These are phyloP conservation scores for Ornithoptera alexandrae DNA, from an alignment of 2,888 invertebrate species.

Conservation along the genomic window DNA sequence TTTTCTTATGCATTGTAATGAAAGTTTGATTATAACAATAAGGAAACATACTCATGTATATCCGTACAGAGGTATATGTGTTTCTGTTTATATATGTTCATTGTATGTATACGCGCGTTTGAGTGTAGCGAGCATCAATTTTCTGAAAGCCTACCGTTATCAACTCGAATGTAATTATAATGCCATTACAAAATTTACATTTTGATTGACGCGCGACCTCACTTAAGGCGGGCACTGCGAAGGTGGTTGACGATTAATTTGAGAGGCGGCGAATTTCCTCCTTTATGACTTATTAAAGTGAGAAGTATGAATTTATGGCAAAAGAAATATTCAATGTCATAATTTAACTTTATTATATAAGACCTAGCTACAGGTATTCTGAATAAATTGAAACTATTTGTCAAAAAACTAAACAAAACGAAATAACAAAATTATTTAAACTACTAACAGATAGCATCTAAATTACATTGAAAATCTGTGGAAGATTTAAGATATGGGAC, in stretches of 20 bases:
- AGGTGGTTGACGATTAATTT: conserved; percentile 5
- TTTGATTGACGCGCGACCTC: conserved; percentile 7
- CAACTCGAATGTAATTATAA: conserved; percentile 5
- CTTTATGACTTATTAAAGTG: neutral
- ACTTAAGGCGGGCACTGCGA: neutral
- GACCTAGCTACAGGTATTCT: too few relatives aligned
- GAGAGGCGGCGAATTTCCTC: neutral
- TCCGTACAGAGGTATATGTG: too few relatives aligned
- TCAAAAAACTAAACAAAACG: too few relatives aligned
- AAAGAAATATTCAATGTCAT: neutral
- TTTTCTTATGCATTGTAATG: too few relatives aligned
- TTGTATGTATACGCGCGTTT: neutral
- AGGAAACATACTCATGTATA: too few relatives aligned
- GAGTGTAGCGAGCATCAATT: neutral
- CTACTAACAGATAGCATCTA: too few relatives aligned
- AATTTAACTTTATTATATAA: neutral
- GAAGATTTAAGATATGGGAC: too few relatives aligned
- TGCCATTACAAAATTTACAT: conserved; percentile 8
- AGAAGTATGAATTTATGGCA: neutral
- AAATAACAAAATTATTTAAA: too few relatives aligned
- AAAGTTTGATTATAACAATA: too few relatives aligned
- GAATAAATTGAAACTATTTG: too few relatives aligned
- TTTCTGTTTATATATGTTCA: too few relatives aligned
- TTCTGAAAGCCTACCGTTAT: conserved; percentile 1
- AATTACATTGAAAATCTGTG: too few relatives aligned